phyloP scores from a whole-genome alignment of 2,113 vertebrate genomes.

The Dendropsophus ebraccatus region DNA sequence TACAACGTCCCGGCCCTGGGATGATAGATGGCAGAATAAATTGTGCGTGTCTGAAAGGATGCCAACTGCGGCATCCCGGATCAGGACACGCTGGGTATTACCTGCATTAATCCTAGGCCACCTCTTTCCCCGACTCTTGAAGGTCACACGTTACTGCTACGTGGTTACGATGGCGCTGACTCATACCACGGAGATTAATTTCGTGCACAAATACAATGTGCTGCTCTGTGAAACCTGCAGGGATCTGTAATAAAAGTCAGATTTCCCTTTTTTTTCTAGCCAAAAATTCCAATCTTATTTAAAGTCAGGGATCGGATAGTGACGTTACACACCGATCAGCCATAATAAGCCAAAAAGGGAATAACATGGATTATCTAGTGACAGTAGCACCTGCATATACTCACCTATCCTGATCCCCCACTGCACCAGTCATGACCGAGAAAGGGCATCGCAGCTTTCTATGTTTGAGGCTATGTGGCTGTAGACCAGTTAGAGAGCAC shows the following conservation, averaged over 20 bases:
- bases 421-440: too few species aligned
- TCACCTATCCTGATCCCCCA: too few species aligned
- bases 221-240: background rate
- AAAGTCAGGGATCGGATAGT: background rate
- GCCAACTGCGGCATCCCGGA: background rate
- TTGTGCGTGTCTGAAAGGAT: slow-evolving; percentile 27
- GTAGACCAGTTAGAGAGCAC: too few species aligned
- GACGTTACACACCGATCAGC: too few species aligned
- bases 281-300: background rate
- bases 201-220: background rate
- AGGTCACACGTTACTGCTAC: background rate
- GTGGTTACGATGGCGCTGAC: background rate
- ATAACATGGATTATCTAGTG: too few species aligned
- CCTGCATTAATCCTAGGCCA: background rate
- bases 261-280: background rate
- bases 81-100: background rate
- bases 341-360: too few species aligned
- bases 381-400: too few species aligned
- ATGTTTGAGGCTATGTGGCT: too few species aligned
- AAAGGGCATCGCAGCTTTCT: too few species aligned
- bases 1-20: background rate
- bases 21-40: background rate
- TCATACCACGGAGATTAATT: background rate
- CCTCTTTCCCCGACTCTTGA: background rate
- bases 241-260: background rate